These are phyloP conservation scores for Coenobita brevimanus DNA, from an alignment of 1,140 invertebrate species.

Conservation along the genomic window DNA sequence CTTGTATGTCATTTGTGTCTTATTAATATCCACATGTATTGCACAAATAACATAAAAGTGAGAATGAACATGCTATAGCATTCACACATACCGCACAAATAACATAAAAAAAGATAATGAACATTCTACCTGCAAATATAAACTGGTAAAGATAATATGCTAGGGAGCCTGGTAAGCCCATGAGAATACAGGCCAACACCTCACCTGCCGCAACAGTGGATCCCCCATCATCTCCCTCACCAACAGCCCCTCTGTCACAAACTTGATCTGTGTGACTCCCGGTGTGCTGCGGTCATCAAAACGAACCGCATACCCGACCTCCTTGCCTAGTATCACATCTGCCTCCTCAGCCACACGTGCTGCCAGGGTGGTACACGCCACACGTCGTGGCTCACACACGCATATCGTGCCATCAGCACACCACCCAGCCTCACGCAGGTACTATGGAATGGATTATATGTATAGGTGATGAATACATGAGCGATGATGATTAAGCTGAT, in stretches of 20 bases:
- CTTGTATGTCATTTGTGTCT: too few species aligned
- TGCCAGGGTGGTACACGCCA: slow-evolving; percentile 93
- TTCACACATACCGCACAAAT: too few species aligned
- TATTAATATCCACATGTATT: too few species aligned
- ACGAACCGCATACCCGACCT: slow-evolving; percentile 93
- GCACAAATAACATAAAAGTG: too few species aligned
- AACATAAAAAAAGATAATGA: too few species aligned
- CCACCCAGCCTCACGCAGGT: slow-evolving; percentile 94
- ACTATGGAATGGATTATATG: slow-evolving; percentile 81
- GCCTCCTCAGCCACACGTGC: slow-evolving; percentile 92
- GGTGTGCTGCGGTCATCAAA: slow-evolving; percentile 86
- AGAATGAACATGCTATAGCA: too few species aligned
- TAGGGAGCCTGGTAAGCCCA: too few species aligned
- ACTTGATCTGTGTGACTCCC: slow-evolving; percentile 89
- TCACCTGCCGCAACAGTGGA: slow-evolving; percentile 83
- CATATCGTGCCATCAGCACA: slow-evolving; percentile 82
- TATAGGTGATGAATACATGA: too few species aligned
- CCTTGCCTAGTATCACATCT: slow-evolving; percentile 83
- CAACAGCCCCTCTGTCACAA: slow-evolving; percentile 96
- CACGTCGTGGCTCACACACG: slow-evolving; percentile 92
- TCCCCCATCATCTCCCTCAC: slow-evolving; percentile 96
- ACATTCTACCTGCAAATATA: too few species aligned
- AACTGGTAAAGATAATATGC: too few species aligned
- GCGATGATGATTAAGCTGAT: too few species aligned
- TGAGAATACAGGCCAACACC: too few species aligned